Evolutionary conservation across 2,797 vertebrate species (phyloP), one percentile per base, ranked within the genome.

Genomic region (Ptychobarbus kaznakovi): DNA sequence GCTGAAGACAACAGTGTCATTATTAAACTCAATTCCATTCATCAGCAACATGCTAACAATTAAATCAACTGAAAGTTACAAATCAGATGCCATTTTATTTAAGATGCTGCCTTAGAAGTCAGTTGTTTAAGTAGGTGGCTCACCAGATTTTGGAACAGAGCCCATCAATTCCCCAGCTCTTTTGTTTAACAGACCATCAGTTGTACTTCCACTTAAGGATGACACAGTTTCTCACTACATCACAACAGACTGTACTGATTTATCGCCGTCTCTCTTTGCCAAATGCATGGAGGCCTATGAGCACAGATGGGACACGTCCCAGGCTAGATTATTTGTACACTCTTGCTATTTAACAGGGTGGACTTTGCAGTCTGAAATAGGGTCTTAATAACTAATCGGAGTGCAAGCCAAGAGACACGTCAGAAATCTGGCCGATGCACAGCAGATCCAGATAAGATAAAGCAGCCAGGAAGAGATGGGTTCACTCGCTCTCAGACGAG

Each of bases 301-400:
- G 87, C 51, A 53, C 90, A 86, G 86, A 90, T 80, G 73, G 46
- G 86, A 84, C 79, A 8, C 42, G n/a, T 86, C 86, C 69, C 9
- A 6, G 16, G 32, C 80, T 28, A 2, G 58, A 91, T 79, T 86
- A 86, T 88, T 80, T 84, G 70, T 88, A 84, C 81, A 89, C 85
- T 46, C 66, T 72, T 38, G 51, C 56, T 66, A 46, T 83, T 80
- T 77, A 79, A 28, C 35, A 73, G 75, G 68, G 72, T 72, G 51
- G 80, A 84, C 79, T 76, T 66, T 77, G 66, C 85, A 69, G 75
- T 53, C 63, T 70, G 75, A 77, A 22, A 82, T 61, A 40, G 22
- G 2, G 73, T 76, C 66, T 82, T 70, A 86, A 74, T 78, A 82
- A 72, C 85, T 61, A 83, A 83, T 75, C n/a, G 69, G 6, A 65